phyloP scores from a whole-genome alignment of 2,113 vertebrate species.

The Columba livia region DNA sequence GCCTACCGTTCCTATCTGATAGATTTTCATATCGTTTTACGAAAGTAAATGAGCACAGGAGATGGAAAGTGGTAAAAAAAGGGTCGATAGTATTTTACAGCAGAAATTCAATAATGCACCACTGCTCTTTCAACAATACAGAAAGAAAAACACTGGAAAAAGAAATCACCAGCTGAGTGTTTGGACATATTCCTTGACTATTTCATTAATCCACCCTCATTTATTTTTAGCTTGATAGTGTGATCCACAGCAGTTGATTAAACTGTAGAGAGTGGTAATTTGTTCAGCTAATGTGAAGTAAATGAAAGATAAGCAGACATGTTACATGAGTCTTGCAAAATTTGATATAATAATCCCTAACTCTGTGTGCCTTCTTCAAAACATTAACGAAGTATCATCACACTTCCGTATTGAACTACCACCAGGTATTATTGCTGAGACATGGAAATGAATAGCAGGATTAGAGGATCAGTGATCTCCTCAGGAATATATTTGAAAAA shows the following conservation, averaged over 20 bases:
- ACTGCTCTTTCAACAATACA: neutral
- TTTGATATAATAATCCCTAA: slow-evolving; percentile 19
- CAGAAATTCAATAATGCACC: neutral
- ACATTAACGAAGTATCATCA: neutral
- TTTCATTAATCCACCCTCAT: slow-evolving; percentile 31
- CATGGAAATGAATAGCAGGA: neutral
- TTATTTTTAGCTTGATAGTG: slow-evolving; percentile 50
- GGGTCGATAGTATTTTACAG: neutral
- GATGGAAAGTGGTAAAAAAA: neutral
- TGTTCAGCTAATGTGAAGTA: slow-evolving; percentile 32
- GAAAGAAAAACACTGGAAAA: slow-evolving; percentile 14
- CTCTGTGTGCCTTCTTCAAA: neutral
- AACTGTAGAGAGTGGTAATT: slow-evolving; percentile 30
- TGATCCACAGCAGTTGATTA: slow-evolving; percentile 54
- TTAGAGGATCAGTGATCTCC: neutral
- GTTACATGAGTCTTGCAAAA: neutral
- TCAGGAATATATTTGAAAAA: neutral
- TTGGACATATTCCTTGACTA: slow-evolving; percentile 34
- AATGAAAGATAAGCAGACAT: slow-evolving; percentile 35
- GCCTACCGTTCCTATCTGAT: neutral
- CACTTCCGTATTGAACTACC: neutral
- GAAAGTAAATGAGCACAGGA: neutral
- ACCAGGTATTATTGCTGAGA: neutral
- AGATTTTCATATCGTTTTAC: neutral
- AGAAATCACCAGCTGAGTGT: slow-evolving; percentile 20